Conservation (phyloP, 1,140 invertebrate species). For the Metaphire vulgaris region DNA sequence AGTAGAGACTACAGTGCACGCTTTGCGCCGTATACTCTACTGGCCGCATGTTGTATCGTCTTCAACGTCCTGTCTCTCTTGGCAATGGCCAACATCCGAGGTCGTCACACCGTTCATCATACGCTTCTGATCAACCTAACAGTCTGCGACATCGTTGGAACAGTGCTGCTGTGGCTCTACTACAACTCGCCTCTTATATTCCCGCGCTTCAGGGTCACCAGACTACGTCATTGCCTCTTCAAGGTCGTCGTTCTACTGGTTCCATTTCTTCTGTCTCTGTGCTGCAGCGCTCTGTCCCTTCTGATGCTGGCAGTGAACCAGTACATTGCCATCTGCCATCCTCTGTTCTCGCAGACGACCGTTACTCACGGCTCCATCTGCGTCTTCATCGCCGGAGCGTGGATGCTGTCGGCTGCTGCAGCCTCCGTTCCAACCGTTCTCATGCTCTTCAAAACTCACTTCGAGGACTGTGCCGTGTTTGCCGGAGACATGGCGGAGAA, state of each 20-base stretch:
- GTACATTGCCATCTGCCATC: conserved; percentile 30
- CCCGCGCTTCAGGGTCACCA: conserved; percentile 20
- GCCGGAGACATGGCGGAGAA: conserved; percentile 2
- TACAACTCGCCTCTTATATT: conserved; percentile 28
- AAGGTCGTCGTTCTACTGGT: conserved; percentile 24
- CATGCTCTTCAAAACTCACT: neutral
- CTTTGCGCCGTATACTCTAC: conserved; percentile 19
- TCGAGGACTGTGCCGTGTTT: conserved; percentile 10
- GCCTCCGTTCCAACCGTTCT: conserved; percentile 12
- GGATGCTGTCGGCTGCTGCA: conserved; percentile 16
- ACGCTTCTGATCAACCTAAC: conserved; percentile 25
- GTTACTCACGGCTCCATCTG: conserved; percentile 7
- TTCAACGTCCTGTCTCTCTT: conserved; percentile 27
- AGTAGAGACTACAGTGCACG: conserved; percentile 18
- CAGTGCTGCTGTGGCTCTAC: conserved; percentile 23
- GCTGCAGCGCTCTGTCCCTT: conserved; percentile 14
- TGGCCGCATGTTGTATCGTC: conserved; percentile 10
- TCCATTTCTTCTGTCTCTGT: conserved; percentile 23
- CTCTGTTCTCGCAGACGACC: conserved; percentile 19
- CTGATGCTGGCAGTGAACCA: conserved; percentile 30
- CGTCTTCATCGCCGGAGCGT: conserved; percentile 7
- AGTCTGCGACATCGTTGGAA: conserved; percentile 22
- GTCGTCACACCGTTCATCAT: conserved; percentile 25
- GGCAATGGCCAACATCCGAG: conserved; percentile 24
- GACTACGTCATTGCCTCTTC: conserved; percentile 21